Base-by-base conservation (phyloP, 2,888 invertebrate species). In the Cerceris rybyensis region DNA sequence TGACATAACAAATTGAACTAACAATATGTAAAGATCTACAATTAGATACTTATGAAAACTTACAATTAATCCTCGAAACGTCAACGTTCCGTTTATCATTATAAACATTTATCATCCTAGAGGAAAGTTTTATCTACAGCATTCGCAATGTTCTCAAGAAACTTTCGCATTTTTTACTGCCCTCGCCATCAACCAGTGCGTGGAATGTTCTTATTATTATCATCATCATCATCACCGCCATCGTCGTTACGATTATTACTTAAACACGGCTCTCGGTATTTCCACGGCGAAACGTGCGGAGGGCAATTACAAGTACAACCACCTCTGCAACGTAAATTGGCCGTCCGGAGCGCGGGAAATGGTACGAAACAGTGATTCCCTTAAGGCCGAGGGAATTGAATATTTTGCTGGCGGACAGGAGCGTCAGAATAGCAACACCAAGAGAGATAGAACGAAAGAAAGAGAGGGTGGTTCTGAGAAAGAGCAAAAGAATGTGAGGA, bases 201-300 rank as follows among this genome's bases (percentile, higher is more conserved):
- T 46, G 46, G 28, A 28, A 28, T 46, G 11, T 46, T 11, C 46
- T 8, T 46, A 46, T 46, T 11, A 8, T 8, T 46, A 46, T 46
- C 9, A n/a, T 61, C 28, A 17, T 43, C 41, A 55, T 71, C 16
- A 61, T 46, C 64, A 59, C 65, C 50, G 59, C 52, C 42, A 49
- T 57, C 65, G 58, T 42, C 65, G 57, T 50, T 65, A 52, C 46
- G 16, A 49, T 78, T 72, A 65, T 71, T 65, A 65, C 58, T 57
- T 16, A 46, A 65, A 52, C 68, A 55, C 8, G 55, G 28, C 13
- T 11, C 43, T 8, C n/a, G 60, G 41, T 50, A 50, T 55, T 59
- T 61, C 11, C 49, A 28, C 57, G 52, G 60, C 49, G 46, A 55
- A 64, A 49, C 71, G 42, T 39, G 52, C 7, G 28, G 9, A 4